Conservation (phyloP, 1,140 invertebrate species). For the Drosophila ficusphila region DNA sequence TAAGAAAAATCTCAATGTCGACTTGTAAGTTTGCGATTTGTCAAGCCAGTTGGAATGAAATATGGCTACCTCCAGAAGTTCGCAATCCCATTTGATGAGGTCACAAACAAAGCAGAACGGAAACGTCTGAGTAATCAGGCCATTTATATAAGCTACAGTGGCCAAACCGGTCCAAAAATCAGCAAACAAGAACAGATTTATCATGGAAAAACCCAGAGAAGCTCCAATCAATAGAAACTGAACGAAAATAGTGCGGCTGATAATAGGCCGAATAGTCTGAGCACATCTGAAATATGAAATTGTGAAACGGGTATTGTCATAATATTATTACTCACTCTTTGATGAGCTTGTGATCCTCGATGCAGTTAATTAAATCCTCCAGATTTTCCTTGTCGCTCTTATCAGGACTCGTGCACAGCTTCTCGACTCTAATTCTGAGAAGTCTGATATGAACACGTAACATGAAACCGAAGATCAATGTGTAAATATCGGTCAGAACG, state of each 20-base stretch:
- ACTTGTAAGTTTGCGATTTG: constrained; percentile 34
- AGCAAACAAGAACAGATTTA: constrained; percentile 50
- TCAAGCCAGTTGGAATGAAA: constrained; percentile 51
- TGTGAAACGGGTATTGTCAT: too few relatives aligned
- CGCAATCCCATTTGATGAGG: constrained; percentile 39
- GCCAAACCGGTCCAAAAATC: constrained; percentile 29
- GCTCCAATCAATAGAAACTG: constrained; percentile 52
- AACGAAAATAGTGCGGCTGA: constrained; percentile 28
- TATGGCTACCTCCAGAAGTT: constrained; percentile 19
- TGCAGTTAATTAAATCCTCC: constrained; percentile 38
- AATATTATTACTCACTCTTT: constrained; percentile 41
- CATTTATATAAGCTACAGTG: constrained; percentile 13
- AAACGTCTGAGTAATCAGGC: constrained; percentile 45
- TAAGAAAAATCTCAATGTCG: constrained; percentile 32
- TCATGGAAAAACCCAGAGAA: constrained; percentile 33
- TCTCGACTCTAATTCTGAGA: constrained; percentile 15
- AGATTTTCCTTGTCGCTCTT: constrained; percentile 18
- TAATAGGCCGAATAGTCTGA: constrained; percentile 18
- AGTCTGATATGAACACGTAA: constrained; percentile 34
- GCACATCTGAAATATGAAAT: constrained; percentile 17
- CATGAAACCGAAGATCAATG: constrained; percentile 21
- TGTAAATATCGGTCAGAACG: constrained; percentile 28
- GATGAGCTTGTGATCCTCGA: constrained; percentile 45
- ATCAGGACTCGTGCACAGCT: constrained; percentile 23
- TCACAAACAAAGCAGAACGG: constrained; percentile 58